Percentiles rank a stretch among this genome's conserved stretches.
These are phyloP conservation scores for Oxyscelio sp. DNA, from an alignment of 2,888 invertebrate species.

Conservation along the genomic window DNA sequence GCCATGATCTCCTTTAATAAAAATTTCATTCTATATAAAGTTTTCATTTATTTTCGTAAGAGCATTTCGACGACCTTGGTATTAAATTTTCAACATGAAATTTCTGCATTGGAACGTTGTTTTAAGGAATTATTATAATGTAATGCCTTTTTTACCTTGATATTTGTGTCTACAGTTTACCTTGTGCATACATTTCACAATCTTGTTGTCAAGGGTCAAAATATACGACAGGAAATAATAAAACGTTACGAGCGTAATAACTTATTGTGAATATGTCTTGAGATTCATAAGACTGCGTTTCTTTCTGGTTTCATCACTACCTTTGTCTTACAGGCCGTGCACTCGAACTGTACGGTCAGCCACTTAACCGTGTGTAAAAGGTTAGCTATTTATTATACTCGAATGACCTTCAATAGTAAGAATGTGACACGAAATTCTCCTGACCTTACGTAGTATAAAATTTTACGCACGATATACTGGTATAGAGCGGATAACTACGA, in stretches of 20 bases:
- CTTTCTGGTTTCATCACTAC: neutral
- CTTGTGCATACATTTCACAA: no score
- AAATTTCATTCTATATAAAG: neutral
- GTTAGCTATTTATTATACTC: slow-evolving; percentile 22
- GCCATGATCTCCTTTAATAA: neutral
- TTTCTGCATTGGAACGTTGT: neutral
- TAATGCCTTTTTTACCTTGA: no score
- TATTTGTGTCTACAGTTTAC: no score
- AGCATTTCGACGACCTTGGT: neutral
- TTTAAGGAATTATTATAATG: no score
- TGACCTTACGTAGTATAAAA: slow-evolving; percentile 13
- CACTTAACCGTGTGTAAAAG: slow-evolving; percentile 16
- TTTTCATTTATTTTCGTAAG: neutral
- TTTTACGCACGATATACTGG: slow-evolving; percentile 22
- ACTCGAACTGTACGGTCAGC: neutral
- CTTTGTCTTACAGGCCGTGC: no score
- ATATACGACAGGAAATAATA: neutral
- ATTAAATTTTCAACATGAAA: neutral
- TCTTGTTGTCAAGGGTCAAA: no score
- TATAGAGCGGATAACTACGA: slow-evolving; percentile 6
- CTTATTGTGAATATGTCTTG: neutral
- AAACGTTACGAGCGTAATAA: neutral
- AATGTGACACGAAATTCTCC: slow-evolving; percentile 1
- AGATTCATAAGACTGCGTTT: neutral
- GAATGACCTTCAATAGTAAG: slow-evolving; percentile 1